Conservation (phyloP, 2,113 vertebrate species). For the Trematocara variabile region DNA sequence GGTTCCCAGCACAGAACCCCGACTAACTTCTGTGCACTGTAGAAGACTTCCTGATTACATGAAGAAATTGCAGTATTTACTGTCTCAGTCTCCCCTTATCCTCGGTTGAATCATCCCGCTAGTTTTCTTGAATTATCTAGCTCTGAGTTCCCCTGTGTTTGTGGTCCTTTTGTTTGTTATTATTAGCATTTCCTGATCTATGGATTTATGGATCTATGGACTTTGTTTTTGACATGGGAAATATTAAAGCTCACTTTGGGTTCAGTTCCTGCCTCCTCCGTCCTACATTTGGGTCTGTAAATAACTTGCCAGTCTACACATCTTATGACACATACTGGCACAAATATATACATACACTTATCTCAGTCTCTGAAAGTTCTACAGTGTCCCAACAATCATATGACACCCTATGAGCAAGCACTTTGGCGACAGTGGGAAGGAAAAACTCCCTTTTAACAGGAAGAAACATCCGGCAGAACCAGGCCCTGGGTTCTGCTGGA, state of each 20-base stretch:
- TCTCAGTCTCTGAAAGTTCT: not conserved
- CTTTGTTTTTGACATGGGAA: not conserved
- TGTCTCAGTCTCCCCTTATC: not conserved
- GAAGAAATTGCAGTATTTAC: not conserved
- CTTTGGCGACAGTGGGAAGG: too few relatives aligned
- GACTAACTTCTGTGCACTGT: not conserved
- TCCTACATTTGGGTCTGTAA: not conserved
- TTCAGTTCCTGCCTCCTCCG: not conserved
- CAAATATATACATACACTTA: not conserved
- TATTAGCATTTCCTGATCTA: not conserved
- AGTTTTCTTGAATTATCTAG: not conserved
- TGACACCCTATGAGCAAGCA: not conserved
- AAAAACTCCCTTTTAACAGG: too few relatives aligned
- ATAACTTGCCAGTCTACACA: not conserved
- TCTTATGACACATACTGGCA: not conserved
- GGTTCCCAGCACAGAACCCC: not conserved
- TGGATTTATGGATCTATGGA: not conserved
- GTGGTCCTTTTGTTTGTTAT: not conserved
- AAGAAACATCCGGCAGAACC: too few relatives aligned
- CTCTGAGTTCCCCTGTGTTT: not conserved
- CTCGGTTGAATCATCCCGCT: not conserved
- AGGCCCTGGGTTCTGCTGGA: too few relatives aligned
- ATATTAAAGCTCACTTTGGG: not conserved
- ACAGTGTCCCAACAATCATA: not conserved
- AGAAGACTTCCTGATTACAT: not conserved